Evolutionary conservation across 2,888 invertebrate genomes (phyloP), one percentile per base, ranked within the genome.

Genomic region (Orthosia incerta): DNA sequence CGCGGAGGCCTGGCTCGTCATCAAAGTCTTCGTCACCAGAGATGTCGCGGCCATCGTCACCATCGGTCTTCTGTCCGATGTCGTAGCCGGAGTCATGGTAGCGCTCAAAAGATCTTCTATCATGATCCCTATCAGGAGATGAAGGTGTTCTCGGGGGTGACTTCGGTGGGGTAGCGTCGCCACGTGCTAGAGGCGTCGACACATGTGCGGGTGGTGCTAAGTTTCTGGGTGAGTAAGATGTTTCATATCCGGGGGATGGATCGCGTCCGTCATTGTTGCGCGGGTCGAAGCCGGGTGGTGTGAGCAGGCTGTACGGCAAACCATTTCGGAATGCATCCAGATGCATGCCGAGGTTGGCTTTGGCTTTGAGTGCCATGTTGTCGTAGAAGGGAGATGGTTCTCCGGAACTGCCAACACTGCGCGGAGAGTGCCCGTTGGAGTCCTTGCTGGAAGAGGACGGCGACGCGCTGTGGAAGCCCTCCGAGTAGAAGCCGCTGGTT

Each of bases 401-500:
- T 5, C 95, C 93, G 5, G 91, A 88, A 81, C 95, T 95, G 68
- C 94, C 95, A 13, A 95, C 94, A 85, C 96, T 96, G 67, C 94
- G 93, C 1, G 96, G 96, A 1, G 97, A 97, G 83, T 95, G 95
- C 0, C 94, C 95, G 82, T 95, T 95, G 0, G 96, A 96, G 81
- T 96, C 96, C 82, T 96, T 96, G 84, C 96, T 96, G 68, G 97
- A 97, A 15, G 97, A 97, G 3, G 97, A 97, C 0, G 97, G 97
- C 0, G 97, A 97, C 0, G 97, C 96, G 76, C 97, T 97, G 84
- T 96, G 97, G 86, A 97, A 97, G 4, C 96, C 96, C 84, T 97
- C 97, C n/a, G 97, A 97, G 85, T 97, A 97, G 85, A 97, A 97
- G 12, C 97, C 96, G 74, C 97, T 97, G 1, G 97, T 96, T 84